Conservation (phyloP, 2,888 invertebrate species). For the Lepidocyrtoides sp. region DNA sequence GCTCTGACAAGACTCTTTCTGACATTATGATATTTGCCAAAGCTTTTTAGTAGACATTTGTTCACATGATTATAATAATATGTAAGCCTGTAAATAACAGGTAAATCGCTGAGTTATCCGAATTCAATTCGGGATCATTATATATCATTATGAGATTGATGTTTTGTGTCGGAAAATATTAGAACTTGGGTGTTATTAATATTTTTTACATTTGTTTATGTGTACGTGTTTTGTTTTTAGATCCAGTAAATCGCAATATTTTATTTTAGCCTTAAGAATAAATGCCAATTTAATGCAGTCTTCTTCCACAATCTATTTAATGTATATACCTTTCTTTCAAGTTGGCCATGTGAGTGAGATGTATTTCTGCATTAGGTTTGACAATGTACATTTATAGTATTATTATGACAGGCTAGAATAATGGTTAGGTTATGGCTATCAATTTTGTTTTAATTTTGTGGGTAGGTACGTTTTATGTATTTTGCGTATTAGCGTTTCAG, state of each 20-base stretch:
- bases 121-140: too few species aligned
- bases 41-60: conserved; percentile 16
- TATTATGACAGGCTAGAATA: neutral
- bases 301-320: conserved; percentile 19
- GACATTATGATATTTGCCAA: conserved; percentile 37
- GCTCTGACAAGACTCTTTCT: too few species aligned
- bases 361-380: conserved; percentile 4
- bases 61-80: neutral
- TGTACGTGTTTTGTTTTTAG: neutral
- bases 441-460: neutral
- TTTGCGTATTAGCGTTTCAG: too few species aligned
- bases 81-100: too few species aligned
- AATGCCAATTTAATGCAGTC: conserved; percentile 35
- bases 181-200: neutral
- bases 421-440: neutral
- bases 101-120: neutral
- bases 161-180: neutral
- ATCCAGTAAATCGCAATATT: conserved; percentile 1
- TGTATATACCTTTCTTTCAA: neutral
- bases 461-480: neutral
- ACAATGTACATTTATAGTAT: neutral
- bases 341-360: neutral
- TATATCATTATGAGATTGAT: neutral
- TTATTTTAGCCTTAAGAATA: neutral
- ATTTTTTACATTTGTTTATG: conserved; percentile 11